A percentile compares a stretch with the other conserved stretches of the same genome.
These are phyloP conservation scores for Terrapene triunguis DNA, from an alignment of 2,113 vertebrate genomes.

Conservation along the genomic window DNA sequence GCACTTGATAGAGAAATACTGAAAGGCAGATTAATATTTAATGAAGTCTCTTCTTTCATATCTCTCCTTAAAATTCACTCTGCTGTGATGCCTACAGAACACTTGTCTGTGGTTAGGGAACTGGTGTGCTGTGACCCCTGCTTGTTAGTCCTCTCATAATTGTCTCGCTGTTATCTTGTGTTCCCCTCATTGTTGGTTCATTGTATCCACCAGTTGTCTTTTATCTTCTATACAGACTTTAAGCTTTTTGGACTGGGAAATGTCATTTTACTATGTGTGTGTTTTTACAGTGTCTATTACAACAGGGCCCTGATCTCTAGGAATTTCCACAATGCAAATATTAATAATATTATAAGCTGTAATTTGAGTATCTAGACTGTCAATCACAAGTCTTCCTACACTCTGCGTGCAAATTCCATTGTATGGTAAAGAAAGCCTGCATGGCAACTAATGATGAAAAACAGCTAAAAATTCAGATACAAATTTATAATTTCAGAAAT, in stretches of 20 bases:
- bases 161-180: neutral
- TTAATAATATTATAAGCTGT: neutral
- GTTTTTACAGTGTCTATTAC: neutral
- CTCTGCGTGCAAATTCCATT: neutral
- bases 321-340: conserved; percentile 12
- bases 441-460: neutral
- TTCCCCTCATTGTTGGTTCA: neutral
- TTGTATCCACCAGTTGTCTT: neutral
- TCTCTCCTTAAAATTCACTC: neutral
- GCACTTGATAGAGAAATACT: accelerated
- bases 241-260: neutral
- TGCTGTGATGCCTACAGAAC: neutral
- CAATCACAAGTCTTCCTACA: neutral
- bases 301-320: neutral
- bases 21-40: neutral
- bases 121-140: neutral
- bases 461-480: neutral
- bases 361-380: conserved; percentile 23
- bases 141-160: neutral
- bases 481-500: neutral
- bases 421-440: neutral
- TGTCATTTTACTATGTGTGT: conserved; percentile 41
- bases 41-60: neutral
- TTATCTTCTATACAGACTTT: conserved; percentile 21
- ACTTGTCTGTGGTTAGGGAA: neutral